Evolutionary conservation across 2,888 invertebrate genomes (phyloP).

Genomic region (Patella ulyssiponensis): DNA sequence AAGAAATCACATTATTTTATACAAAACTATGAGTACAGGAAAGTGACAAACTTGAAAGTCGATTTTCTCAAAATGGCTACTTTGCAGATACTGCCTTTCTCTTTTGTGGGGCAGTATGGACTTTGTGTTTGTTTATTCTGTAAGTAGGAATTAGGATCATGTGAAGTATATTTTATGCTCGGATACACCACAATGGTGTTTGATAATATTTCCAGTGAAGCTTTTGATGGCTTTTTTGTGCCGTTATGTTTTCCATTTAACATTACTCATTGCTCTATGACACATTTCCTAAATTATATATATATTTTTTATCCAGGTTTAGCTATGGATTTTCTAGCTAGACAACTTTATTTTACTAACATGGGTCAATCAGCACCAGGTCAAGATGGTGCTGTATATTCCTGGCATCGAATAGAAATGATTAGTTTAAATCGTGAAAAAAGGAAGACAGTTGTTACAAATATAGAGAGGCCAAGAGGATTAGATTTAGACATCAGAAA

Average conservation of each 20-base stretch:
- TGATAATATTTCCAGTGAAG: neutral
- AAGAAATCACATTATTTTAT: too few relatives aligned
- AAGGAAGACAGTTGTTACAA: conserved; percentile 48
- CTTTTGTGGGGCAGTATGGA: too few relatives aligned
- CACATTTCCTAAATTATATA: neutral
- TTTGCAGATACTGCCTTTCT: too few relatives aligned
- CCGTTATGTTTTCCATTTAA: neutral
- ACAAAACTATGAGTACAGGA: too few relatives aligned
- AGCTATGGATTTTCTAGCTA: conserved; percentile 52
- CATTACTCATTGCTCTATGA: neutral
- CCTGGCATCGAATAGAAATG: conserved; percentile 63
- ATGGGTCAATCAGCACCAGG: conserved; percentile 50
- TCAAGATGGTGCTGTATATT: conserved; percentile 51
- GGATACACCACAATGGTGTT: neutral
- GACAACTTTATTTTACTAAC: conserved; percentile 64
- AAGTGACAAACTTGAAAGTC: too few relatives aligned
- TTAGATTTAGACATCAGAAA: conserved; percentile 52
- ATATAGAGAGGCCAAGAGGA: conserved; percentile 53
- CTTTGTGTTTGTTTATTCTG: too few relatives aligned
- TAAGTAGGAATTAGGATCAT: too few relatives aligned
- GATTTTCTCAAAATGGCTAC: too few relatives aligned
- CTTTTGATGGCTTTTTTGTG: neutral
- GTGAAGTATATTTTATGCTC: too few relatives aligned
- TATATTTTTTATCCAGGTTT: conserved; percentile 45
- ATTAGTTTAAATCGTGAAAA: conserved; percentile 48